phyloP scores from a whole-genome alignment of 1,140 invertebrate species.

The Caenorhabditis latens region DNA sequence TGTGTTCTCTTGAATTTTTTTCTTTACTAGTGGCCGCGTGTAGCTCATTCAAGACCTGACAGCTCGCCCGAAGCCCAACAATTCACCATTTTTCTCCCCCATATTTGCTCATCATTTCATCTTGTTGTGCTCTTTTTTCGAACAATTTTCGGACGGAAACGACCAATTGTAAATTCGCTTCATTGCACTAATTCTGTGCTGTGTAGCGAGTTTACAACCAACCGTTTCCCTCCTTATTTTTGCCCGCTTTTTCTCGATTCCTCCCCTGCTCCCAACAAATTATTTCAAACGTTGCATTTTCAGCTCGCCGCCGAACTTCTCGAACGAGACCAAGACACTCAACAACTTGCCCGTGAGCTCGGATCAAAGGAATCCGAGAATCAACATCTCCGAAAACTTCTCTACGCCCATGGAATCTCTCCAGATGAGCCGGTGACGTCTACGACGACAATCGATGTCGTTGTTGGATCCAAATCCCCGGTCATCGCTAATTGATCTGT shows the following conservation, averaged over 20 bases:
- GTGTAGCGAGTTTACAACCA: no score
- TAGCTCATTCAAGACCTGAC: slow-evolving; percentile 37
- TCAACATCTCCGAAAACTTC: slow-evolving; percentile 13
- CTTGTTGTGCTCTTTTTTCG: no score
- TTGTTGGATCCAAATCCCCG: background rate
- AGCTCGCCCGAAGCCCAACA: background rate
- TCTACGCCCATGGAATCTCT: slow-evolving; percentile 23
- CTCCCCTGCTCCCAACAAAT: background rate
- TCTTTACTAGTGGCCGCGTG: background rate
- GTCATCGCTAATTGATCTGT: slow-evolving; percentile 17
- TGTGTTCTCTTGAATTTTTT: background rate
- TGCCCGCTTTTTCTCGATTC: no score
- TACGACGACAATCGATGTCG: background rate
- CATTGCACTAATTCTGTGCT: no score
- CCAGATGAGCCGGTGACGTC: slow-evolving; percentile 38
- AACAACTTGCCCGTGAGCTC: background rate
- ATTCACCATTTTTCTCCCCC: background rate
- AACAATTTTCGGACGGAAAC: no score
- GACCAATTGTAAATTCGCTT: no score
- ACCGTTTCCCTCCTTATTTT: no score
- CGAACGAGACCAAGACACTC: slow-evolving; percentile 31
- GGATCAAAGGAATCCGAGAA: slow-evolving; percentile 30
- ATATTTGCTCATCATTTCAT: background rate
- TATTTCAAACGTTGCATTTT: background rate
- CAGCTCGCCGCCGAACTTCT: slow-evolving; percentile 43